phyloP scores from a whole-genome alignment of 2,113 vertebrate genomes.

The Amblyopsis rosae region DNA sequence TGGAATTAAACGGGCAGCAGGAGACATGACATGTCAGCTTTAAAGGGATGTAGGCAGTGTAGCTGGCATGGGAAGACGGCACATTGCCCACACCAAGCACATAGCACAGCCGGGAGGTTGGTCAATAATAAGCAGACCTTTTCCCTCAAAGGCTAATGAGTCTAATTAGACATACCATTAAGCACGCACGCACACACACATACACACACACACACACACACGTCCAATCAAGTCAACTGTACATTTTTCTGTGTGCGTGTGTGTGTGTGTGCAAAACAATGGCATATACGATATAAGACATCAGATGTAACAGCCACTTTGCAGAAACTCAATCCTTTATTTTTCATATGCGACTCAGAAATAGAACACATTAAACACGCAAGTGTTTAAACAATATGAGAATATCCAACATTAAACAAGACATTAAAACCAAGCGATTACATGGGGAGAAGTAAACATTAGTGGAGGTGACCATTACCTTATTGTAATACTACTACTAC shows the following conservation, averaged over 20 bases:
- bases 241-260: constrained; percentile 4
- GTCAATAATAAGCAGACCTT: constrained; percentile 51
- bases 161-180: constrained; percentile 52
- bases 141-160: constrained; percentile 41
- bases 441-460: too few species aligned
- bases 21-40: neutral
- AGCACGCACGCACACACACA: constrained; percentile 15
- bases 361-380: constrained; percentile 11
- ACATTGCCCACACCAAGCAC: constrained; percentile 31
- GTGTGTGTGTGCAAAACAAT: neutral
- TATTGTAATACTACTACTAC: too few species aligned
- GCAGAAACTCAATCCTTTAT: constrained; percentile 18
- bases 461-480: too few species aligned
- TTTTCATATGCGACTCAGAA: constrained; percentile 14
- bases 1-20: neutral
- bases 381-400: neutral
- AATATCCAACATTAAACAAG: neutral
- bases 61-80: constrained; percentile 37
- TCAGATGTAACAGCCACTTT: constrained; percentile 6
- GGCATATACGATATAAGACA: neutral
- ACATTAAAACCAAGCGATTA: neutral
- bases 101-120: constrained; percentile 44
- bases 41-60: constrained; percentile 34
- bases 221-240: neutral
- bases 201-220: neutral